Percentiles rank a stretch among this genome's conserved stretches.
Conservation (phyloP, 2,888 invertebrate species). For the Phytoseiulus persimilis region DNA sequence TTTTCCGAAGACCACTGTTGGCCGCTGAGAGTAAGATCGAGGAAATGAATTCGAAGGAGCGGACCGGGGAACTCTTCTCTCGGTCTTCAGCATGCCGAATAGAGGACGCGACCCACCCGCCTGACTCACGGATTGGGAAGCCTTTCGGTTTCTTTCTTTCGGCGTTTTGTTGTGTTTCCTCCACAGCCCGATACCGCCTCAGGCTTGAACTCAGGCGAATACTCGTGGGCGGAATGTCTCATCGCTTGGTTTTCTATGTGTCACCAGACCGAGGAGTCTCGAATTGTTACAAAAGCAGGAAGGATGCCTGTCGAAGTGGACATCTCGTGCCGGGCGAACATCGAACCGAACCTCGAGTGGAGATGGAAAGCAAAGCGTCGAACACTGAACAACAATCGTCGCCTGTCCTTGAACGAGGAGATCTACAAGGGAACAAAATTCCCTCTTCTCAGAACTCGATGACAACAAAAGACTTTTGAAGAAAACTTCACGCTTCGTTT, state of each 20-base stretch:
- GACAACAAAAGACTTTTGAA: background rate
- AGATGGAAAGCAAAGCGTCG: background rate
- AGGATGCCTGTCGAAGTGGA: background rate
- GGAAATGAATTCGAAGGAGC: too few species aligned
- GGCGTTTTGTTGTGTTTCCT: too few species aligned
- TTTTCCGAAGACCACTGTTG: too few species aligned
- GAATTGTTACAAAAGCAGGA: background rate
- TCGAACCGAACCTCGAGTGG: background rate
- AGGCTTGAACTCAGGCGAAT: background rate
- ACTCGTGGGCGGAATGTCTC: background rate
- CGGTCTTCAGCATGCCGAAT: too few species aligned
- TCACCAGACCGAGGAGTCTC: background rate
- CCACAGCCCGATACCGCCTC: background rate
- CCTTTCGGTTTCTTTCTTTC: too few species aligned
- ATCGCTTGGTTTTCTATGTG: background rate
- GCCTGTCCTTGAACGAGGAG: background rate
- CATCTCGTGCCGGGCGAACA: background rate
- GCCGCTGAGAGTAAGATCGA: too few species aligned
- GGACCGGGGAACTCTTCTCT: too few species aligned
- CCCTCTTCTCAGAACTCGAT: background rate
- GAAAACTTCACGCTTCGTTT: background rate
- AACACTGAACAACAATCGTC: background rate
- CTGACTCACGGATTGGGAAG: too few species aligned
- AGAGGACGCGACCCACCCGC: too few species aligned
- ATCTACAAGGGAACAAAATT: background rate